These are phyloP conservation scores for Heterodera carotae DNA, from an alignment of 1,140 invertebrate species.

Conservation along the genomic window DNA sequence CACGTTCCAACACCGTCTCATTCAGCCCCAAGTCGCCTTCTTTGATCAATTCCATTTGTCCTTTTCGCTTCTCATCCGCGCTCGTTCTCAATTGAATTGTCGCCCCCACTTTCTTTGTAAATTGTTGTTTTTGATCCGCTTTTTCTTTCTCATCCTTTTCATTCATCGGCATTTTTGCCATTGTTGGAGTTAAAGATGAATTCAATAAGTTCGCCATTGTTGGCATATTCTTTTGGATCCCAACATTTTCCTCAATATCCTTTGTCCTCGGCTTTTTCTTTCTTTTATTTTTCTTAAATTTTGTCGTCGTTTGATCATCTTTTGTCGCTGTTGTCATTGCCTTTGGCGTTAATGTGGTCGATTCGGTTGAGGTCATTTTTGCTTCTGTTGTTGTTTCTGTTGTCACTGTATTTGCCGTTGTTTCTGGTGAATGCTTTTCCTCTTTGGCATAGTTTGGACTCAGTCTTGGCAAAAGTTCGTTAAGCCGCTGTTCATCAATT, in stretches of 20 bases:
- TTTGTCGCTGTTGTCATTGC: slow-evolving; percentile 26
- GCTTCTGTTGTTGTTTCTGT: neutral
- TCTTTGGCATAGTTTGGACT: slow-evolving; percentile 22
- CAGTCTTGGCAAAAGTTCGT: slow-evolving; percentile 35
- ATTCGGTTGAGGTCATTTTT: slow-evolving; percentile 29
- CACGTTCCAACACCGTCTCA: slow-evolving; percentile 2
- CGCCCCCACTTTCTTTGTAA: slow-evolving; percentile 18
- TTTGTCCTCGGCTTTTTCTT: slow-evolving; percentile 18
- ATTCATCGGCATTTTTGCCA: neutral
- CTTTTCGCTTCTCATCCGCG: neutral
- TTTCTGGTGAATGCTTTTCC: neutral
- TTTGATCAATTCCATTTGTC: slow-evolving; percentile 6
- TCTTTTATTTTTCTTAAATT: slow-evolving; percentile 16
- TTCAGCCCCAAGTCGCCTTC: slow-evolving; percentile 9
- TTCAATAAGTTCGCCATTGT: neutral
- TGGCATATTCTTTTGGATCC: neutral
- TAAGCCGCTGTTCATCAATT: slow-evolving; percentile 32
- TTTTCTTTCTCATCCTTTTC: slow-evolving; percentile 9
- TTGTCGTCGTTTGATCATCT: slow-evolving; percentile 3
- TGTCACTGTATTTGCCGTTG: neutral
- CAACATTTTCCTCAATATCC: neutral
- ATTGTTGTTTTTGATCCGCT: neutral
- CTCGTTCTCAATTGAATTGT: slow-evolving; percentile 7
- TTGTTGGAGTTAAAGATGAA: neutral
- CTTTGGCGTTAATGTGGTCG: slow-evolving; percentile 4